These are phyloP conservation scores for Parasteatoda lunata DNA, from an alignment of 2,888 invertebrate species.

Conservation along the genomic window DNA sequence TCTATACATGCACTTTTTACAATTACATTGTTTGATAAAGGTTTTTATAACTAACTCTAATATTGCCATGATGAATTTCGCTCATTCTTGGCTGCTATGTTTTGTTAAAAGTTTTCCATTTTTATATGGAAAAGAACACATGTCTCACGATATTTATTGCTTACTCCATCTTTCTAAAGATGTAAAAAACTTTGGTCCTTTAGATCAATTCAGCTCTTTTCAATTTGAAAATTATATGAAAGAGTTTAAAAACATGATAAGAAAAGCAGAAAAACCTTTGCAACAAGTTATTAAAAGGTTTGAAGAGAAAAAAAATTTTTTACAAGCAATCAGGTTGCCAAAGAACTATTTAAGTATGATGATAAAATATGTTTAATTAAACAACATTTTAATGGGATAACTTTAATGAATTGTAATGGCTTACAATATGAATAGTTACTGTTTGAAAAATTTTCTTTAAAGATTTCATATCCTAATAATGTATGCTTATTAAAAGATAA, in stretches of 20 bases:
- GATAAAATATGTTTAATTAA: neutral
- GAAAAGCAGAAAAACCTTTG: constrained; percentile 8
- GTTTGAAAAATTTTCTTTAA: neutral
- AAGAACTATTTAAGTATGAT: no score
- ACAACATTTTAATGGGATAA: neutral
- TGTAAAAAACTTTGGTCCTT: constrained; percentile 67
- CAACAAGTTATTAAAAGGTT: constrained; percentile 10
- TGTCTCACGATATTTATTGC: constrained; percentile 71
- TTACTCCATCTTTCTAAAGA: constrained; percentile 71
- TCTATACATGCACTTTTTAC: constrained; percentile 70
- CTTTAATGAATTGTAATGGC: neutral
- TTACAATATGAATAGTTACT: neutral
- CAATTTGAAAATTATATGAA: constrained; percentile 71
- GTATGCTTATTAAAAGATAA: constrained; percentile 3
- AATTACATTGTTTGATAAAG: constrained; percentile 67
- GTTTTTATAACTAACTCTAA: constrained; percentile 54
- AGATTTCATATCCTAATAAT: constrained; percentile 6
- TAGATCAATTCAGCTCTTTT: constrained; percentile 70
- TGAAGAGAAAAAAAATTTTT: neutral
- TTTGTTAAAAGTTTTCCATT: constrained; percentile 69
- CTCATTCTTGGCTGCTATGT: constrained; percentile 67
- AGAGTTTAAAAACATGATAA: constrained; percentile 58
- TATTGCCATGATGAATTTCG: constrained; percentile 45
- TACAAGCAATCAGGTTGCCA: neutral
- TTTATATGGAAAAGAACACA: constrained; percentile 69